Percentiles rank a stretch among this genome's conserved stretches.
These are phyloP conservation scores for Hippocampus comes DNA, from an alignment of 2,113 vertebrate species.

Conservation along the genomic window DNA sequence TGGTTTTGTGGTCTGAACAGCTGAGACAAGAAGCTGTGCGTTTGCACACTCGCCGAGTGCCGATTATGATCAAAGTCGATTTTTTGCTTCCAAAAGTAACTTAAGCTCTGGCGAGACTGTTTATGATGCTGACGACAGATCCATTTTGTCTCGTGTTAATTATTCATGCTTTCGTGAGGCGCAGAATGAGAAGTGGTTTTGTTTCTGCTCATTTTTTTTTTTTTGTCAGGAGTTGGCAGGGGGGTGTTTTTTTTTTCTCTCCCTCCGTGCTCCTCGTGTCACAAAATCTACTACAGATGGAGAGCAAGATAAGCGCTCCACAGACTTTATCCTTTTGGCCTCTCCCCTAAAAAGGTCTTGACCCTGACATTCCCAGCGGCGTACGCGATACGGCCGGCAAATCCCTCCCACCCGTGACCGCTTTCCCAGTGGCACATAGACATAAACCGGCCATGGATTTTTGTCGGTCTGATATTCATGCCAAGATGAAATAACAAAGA, in stretches of 20 bases:
- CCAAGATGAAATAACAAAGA: conserved; percentile 2
- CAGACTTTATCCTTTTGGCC: conserved; percentile 63
- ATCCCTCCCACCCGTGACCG: conserved; percentile 31
- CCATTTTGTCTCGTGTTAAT: conserved; percentile 45
- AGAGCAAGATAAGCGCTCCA: conserved; percentile 64
- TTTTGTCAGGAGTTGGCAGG: not conserved
- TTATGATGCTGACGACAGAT: conserved; percentile 35
- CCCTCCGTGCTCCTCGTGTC: conserved; percentile 60
- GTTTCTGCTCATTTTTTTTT: conserved; percentile 19
- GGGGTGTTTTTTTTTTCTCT: conserved; percentile 34
- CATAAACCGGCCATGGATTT: conserved; percentile 19
- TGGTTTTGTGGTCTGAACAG: not conserved
- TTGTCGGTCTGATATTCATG: conserved; percentile 23
- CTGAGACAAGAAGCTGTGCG: not conserved
- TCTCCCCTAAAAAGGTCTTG: conserved; percentile 63
- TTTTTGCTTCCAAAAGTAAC: not conserved
- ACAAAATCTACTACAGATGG: conserved; percentile 73
- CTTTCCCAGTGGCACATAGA: conserved; percentile 26
- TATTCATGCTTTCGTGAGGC: conserved; percentile 50
- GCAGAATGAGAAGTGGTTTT: conserved; percentile 56
- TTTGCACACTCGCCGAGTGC: not conserved
- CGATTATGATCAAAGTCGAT: not conserved
- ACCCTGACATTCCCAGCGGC: conserved; percentile 73
- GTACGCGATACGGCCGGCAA: conserved; percentile 56
- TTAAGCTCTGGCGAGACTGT: not conserved